Conservation (phyloP, 2,797 vertebrate species). For the Karalla daura region DNA sequence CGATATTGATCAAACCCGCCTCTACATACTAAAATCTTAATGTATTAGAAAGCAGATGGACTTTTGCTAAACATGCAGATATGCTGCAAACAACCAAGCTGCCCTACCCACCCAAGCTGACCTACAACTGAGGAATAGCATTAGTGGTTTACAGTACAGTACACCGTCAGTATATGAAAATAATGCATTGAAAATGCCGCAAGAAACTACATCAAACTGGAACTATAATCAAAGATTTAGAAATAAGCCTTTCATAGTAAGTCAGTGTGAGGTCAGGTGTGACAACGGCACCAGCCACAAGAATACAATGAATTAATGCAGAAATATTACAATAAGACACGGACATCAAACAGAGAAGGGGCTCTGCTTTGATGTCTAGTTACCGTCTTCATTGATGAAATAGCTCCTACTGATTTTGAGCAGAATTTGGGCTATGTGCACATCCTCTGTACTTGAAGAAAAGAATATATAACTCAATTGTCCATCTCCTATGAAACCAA, state of each 20-base stretch:
- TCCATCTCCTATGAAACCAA: conserved; percentile 66
- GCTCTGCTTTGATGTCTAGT: conserved; percentile 73
- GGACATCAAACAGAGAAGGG: conserved; percentile 67
- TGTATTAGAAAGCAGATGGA: too few relatives aligned
- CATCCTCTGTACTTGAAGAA: conserved; percentile 60
- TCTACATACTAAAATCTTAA: too few relatives aligned
- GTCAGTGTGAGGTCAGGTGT: conserved; percentile 3
- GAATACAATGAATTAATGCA: conserved; percentile 40
- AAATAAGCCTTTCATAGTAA: not conserved
- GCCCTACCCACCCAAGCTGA: too few relatives aligned
- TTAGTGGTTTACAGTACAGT: too few relatives aligned
- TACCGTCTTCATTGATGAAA: conserved; percentile 61
- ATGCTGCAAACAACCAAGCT: too few relatives aligned
- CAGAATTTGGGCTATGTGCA: conserved; percentile 50
- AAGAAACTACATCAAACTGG: not conserved
- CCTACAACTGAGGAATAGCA: too few relatives aligned
- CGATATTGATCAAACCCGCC: too few relatives aligned
- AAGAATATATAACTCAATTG: conserved; percentile 48
- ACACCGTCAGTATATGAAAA: too few relatives aligned
- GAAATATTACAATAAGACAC: conserved; percentile 39
- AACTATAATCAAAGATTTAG: conserved; percentile 3
- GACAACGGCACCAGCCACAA: conserved; percentile 22
- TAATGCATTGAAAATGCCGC: not conserved
- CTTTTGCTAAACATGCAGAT: too few relatives aligned
- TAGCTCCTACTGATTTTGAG: conserved; percentile 47